phyloP scores from a whole-genome alignment of 1,140 invertebrate genomes.

The Apis dorsata region DNA sequence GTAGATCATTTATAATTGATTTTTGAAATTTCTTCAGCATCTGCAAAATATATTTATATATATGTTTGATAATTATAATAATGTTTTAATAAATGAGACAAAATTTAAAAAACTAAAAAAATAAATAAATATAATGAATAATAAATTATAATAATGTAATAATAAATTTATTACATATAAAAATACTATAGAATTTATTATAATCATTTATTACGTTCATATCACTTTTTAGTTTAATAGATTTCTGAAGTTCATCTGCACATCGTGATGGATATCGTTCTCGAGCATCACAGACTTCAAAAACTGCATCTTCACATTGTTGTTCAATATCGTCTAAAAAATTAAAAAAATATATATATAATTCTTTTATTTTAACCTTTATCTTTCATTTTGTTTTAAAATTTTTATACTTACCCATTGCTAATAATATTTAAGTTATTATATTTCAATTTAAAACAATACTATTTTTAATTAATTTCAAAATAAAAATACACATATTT shows the following conservation, averaged over 20 bases:
- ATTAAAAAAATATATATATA: neutral
- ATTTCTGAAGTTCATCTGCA: slow-evolving; percentile 62
- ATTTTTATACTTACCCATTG: slow-evolving; percentile 27
- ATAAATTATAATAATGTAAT: too few relatives aligned
- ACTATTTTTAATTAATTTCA: neutral
- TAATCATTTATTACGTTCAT: slow-evolving; percentile 57
- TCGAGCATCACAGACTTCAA: slow-evolving; percentile 67
- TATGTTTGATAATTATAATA: neutral
- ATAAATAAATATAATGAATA: neutral
- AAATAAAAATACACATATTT: neutral
- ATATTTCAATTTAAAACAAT: neutral
- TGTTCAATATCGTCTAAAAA: slow-evolving; percentile 63
- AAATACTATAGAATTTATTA: neutral
- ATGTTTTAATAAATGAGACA: neutral
- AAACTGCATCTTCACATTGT: slow-evolving; percentile 69
- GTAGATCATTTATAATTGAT: neutral
- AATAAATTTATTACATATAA: neutral
- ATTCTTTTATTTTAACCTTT: neutral
- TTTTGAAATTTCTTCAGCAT: slow-evolving; percentile 28
- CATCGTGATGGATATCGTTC: slow-evolving; percentile 68
- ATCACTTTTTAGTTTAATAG: slow-evolving; percentile 61
- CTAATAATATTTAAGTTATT: neutral
- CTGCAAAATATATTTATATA: slow-evolving; percentile 31
- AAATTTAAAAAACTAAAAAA: neutral
- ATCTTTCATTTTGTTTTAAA: neutral